Evolutionary conservation across 2,888 invertebrate species (phyloP), one percentile per base, ranked within the genome.

Genomic region (Eulithis prunata): DNA sequence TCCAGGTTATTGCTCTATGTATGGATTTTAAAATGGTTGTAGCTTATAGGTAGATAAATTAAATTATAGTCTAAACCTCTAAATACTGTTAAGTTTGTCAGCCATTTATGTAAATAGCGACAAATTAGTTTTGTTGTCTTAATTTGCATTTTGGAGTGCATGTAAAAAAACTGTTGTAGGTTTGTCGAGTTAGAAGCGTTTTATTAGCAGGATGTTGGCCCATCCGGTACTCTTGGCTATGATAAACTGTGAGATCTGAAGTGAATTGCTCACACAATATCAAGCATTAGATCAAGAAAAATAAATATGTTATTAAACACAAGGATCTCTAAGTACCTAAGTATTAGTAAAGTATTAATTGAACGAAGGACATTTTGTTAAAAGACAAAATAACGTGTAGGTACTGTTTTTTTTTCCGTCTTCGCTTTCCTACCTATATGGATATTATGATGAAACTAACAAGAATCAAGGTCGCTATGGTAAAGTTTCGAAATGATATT

Each of bases 1-100:
- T 32, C 54, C 64, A 73, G 76, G 75, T 79, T 72, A 79, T 71
- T 55, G 76, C 61, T 69, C 74, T 11, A 21, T 32, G 21, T 21
- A 21, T 28, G 57, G 58, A 4, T 32, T 32, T 32, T 32, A n/a
- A 28, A 28, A 59, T 67, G 61, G 57, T 70, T 67, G 69, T 65
- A 62, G 46, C 61, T 65, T 57, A 64, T 62, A 64, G 62, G 57
- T 63, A 56, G 52, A 55, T 13, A 52, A 28, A 32, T 5, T 13
- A 52, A 28, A 32, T 5, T 52, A 52, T 47, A 57, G 55, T 28
- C 51, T 41, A 56, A 62, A 57, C 6, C 45, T 62, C 49, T 59
- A 46, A 57, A 59, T 57, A 68, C 69, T 64, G 60, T 66, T 66
- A 68, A 52, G 60, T 55, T 67, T 51, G 53, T 43, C 32, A 64